Percentiles rank a stretch among this genome's conserved stretches.
Evolutionary conservation across 2,797 vertebrate genomes (phyloP).

Genomic region (Gallinago solitaria): DNA sequence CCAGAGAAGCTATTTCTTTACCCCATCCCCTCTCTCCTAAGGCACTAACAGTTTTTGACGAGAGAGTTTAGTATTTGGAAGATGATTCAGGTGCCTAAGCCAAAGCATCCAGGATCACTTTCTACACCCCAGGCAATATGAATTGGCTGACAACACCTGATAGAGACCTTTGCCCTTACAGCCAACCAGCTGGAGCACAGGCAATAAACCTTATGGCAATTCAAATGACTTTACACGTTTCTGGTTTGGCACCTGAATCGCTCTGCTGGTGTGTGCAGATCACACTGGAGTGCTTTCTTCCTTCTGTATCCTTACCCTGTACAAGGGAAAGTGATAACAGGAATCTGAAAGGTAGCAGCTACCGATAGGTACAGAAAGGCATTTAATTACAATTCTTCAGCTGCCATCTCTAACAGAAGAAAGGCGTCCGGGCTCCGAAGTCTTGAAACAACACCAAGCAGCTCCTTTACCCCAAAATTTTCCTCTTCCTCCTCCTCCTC

Average conservation of each 20-base stretch:
- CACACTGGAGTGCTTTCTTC: neutral
- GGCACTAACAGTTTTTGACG: neutral
- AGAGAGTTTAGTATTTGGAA: neutral
- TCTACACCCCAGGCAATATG: neutral
- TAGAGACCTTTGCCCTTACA: neutral
- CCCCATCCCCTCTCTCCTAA: neutral
- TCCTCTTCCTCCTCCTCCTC: neutral
- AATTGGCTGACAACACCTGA: neutral
- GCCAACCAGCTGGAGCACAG: neutral
- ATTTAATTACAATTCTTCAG: neutral
- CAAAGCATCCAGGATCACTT: neutral
- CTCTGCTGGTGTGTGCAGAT: neutral
- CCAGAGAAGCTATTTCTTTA: neutral
- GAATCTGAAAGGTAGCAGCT: neutral
- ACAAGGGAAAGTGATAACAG: neutral
- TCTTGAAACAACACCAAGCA: neutral
- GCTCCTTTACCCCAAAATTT: neutral
- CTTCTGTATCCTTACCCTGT: neutral
- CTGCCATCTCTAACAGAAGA: neutral
- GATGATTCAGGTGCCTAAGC: neutral
- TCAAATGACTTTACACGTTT: neutral
- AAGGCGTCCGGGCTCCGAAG: neutral
- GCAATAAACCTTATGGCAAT: neutral
- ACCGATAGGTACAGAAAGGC: neutral
- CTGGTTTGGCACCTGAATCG: neutral